phyloP scores from a whole-genome alignment of 2,888 invertebrate species.

The Polietes domitor region DNA sequence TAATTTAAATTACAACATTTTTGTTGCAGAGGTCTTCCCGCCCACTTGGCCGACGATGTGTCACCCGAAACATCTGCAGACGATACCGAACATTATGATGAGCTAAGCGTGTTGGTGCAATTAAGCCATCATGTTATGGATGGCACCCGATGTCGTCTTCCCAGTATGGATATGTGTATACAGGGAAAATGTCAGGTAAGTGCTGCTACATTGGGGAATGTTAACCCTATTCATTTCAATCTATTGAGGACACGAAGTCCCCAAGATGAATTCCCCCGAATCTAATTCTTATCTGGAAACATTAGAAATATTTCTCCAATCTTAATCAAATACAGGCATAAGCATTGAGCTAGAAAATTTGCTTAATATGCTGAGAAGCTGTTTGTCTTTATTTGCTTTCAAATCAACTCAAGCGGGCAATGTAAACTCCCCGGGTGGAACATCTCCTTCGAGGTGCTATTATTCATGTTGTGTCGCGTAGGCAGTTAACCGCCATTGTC shows the following conservation, averaged over 20 bases:
- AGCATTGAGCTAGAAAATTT: too few relatives aligned
- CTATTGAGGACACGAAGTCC: too few relatives aligned
- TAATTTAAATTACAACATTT: not conserved
- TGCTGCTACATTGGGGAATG: too few relatives aligned
- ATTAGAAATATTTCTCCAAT: too few relatives aligned
- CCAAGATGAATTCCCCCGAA: too few relatives aligned
- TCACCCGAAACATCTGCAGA: slow-evolving; percentile 78
- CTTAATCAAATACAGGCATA: too few relatives aligned
- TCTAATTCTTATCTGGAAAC: too few relatives aligned
- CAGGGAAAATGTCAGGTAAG: slow-evolving; percentile 95
- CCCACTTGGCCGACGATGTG: slow-evolving; percentile 77
- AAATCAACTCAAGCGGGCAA: not conserved
- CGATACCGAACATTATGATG: slow-evolving; percentile 82
- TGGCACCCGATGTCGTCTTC: slow-evolving; percentile 93
- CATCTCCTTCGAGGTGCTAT: not conserved
- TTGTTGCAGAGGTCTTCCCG: slow-evolving; percentile 80
- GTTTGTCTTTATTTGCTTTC: not conserved
- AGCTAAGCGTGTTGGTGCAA: slow-evolving; percentile 88
- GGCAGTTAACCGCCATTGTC: slow-evolving; percentile 29
- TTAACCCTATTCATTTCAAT: too few relatives aligned
- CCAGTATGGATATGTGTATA: slow-evolving; percentile 95
- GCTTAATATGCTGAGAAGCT: not conserved
- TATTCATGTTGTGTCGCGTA: slow-evolving; percentile 6
- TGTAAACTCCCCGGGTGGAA: slow-evolving; percentile 3
- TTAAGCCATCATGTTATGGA: slow-evolving; percentile 93